Evolutionary conservation across 2,797 vertebrate species (phyloP), one percentile per base, ranked within the genome.

Genomic region (Lates japonicus): DNA sequence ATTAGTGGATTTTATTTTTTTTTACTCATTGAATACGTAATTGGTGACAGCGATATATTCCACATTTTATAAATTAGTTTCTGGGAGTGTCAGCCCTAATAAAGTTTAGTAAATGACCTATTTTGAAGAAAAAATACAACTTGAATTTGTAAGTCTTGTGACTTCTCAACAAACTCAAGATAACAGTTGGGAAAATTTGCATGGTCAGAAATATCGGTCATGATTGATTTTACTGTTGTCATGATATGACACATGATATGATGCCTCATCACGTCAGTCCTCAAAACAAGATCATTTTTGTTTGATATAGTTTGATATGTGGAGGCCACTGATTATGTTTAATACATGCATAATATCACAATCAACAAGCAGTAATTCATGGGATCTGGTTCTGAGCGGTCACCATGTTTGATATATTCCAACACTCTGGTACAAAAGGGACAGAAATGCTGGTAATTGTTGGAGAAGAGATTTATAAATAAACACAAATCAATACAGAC

Each of bases 401-500:
- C 12, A 51, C n/a, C n/a, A 19, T 17, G 20, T 64, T 39, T 60
- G 6, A 48, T 42, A 14, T 20, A 42, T 44, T 70, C 16, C 42
- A 55, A 59, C 19, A 33, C 67, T 67, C 3, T 1, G 19, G 66
- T 74, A 48, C 52, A 70, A 37, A 70, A 54, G 25, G 37, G 35
- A 68, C n/a, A 44, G 37, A 60, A 44, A 39, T 64, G 16, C 44
- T 71, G 60, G 20, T 51, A 60, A 70, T 25, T 74, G 48, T 29
- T 69, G 48, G 22, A 57, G 11, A 60, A 19, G 44, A 51, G 48
- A 61, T 72, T 62, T 76, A 83, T 62, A 78, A 75, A 80, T 78
- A 59, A 76, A 83, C 62, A 65, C 51, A 70, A 71, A 68, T 86
- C 68, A 71, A 70, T 75, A 59, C 55, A 48, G 20, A 73, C 61